phyloP scores from a whole-genome alignment of 2,113 vertebrate genomes.

The Apistogramma diplotaenia region DNA sequence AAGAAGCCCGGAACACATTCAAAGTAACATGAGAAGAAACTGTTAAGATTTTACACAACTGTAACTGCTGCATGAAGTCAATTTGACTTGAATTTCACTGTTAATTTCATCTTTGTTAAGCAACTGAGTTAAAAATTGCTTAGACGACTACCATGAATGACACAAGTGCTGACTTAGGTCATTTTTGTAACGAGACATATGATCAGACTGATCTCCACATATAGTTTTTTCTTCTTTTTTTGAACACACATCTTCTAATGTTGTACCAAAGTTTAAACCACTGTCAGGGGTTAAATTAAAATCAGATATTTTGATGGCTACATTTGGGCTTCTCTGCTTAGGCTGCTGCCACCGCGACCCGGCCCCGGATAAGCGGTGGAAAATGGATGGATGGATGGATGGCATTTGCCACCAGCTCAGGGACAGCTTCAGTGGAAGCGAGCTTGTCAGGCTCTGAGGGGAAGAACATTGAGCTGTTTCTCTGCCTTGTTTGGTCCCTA shows the following conservation, averaged over 20 bases:
- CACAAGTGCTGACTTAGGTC: not conserved
- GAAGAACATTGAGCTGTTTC: not conserved
- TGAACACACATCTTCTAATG: not conserved
- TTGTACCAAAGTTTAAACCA: not conserved
- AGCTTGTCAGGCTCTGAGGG: not conserved
- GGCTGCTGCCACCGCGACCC: too few species aligned
- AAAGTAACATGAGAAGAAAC: not conserved
- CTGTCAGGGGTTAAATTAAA: not conserved
- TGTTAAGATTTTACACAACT: not conserved
- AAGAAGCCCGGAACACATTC: constrained; percentile 12
- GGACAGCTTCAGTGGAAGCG: not conserved
- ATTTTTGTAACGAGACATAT: not conserved
- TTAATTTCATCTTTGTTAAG: not conserved
- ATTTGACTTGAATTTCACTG: not conserved
- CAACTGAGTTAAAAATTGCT: not conserved
- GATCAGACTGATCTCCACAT: not conserved
- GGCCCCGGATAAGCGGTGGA: too few species aligned
- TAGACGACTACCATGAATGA: not conserved
- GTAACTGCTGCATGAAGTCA: not conserved
- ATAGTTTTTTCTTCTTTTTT: not conserved
- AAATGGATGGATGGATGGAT: too few species aligned
- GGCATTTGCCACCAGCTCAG: constrained; percentile 5
- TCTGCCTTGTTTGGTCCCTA: not conserved
- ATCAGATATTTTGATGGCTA: not conserved
- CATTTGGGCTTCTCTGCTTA: too few species aligned